These are phyloP conservation scores for Ailurus styani DNA, from an alignment of 2,113 vertebrate genomes.

Conservation along the genomic window DNA sequence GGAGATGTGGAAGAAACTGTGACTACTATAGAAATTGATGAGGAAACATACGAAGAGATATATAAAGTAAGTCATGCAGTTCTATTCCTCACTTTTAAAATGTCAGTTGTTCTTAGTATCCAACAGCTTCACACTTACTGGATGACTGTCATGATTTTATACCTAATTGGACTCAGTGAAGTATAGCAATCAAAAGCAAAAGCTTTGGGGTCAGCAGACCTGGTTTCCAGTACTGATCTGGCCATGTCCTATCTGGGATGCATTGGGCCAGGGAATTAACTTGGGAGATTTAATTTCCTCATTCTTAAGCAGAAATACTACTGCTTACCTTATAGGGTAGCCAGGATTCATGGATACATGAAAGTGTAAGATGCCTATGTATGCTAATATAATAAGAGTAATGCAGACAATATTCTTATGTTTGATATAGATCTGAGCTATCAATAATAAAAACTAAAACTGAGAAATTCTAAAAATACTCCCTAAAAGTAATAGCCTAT, in stretches of 20 bases:
- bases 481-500: neutral
- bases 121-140: neutral
- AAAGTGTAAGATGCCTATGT: neutral
- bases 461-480: neutral
- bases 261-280: neutral
- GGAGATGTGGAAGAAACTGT: slow-evolving; percentile 99
- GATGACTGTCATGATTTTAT: neutral
- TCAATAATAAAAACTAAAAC: neutral
- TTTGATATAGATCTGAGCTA: neutral
- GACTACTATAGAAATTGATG: slow-evolving; percentile 98
- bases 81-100: neutral
- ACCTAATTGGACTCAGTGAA: neutral
- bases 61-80: slow-evolving; percentile 89
- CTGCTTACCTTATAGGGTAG: neutral
- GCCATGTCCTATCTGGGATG: neutral
- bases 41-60: slow-evolving; percentile 98
- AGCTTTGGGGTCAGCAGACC: neutral
- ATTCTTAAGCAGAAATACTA: neutral
- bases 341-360: neutral
- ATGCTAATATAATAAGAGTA: neutral
- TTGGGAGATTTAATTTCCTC: neutral
- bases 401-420: neutral
- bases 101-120: neutral
- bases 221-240: neutral
- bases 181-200: neutral